These are phyloP conservation scores for Axinella damicornis DNA, from an alignment of 37 sponge, comb jelly and placozoan species.

Conservation along the genomic window DNA sequence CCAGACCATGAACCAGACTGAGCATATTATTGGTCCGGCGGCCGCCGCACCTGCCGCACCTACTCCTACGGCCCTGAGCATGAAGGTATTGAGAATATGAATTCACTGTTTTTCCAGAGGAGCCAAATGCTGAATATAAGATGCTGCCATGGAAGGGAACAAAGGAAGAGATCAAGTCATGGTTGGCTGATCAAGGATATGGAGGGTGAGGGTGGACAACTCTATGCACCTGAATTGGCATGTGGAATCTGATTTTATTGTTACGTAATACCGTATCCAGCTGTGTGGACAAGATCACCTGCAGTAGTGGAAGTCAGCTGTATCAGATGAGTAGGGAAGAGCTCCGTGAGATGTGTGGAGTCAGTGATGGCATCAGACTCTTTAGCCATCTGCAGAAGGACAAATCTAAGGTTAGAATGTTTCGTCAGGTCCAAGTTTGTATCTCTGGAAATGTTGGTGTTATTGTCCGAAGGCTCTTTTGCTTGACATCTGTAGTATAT, in stretches of 20 bases:
- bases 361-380: constrained; percentile 65
- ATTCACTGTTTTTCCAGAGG: constrained; percentile 18
- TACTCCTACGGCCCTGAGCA: too few species aligned
- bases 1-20: too few species aligned
- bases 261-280: background rate
- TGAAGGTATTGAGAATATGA: too few species aligned
- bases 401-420: constrained; percentile 52
- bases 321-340: constrained; percentile 71
- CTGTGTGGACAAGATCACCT: constrained; percentile 54
- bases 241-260: background rate
- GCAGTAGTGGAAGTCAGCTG: constrained; percentile 48
- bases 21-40: too few species aligned
- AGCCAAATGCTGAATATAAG: constrained; percentile 19
- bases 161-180: constrained; percentile 25
- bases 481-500: too few species aligned
- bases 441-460: too few species aligned
- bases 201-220: constrained; percentile 25
- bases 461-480: too few species aligned
- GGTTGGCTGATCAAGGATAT: constrained; percentile 66
- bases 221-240: background rate
- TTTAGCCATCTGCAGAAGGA: constrained; percentile 81
- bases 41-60: too few species aligned
- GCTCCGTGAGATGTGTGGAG: constrained; percentile 66
- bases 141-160: constrained; percentile 64
- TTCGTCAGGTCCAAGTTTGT: too few species aligned